Base-by-base conservation (phyloP, 2,113 vertebrate genomes). In the Xerus inauris region DNA sequence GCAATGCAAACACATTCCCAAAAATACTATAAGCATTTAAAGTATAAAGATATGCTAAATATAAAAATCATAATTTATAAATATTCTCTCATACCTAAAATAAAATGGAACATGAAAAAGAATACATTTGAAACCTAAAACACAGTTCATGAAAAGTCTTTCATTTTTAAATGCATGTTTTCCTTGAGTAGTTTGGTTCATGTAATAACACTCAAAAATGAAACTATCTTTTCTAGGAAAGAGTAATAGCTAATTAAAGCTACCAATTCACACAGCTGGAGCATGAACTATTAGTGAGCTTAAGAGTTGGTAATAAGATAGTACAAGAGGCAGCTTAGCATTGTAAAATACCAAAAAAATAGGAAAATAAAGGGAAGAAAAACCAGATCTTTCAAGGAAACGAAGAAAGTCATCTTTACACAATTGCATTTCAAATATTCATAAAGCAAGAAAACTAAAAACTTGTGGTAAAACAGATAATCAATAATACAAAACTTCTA, bases 171-270 rank as follows among this genome's bases (percentile, higher is more conserved):
- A 83, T 95, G 75, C 32, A 77, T 42, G 28, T 16, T 67, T 94
- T 76, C 6, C 54, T 94, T 89, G 77, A 94, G 62, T 30, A 75
- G 17, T 67, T 83, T 92, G 76, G 77, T 93, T 30, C 42, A 47
- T 47, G 42, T 90, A 90, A 90, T 83, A 87, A 83, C 30, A 82
- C 26, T 87, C 88, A 65, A 76, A 95, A 94, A 45, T 80, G 76
- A 90, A 96, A 85, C 26, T 47, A 20, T 90, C 32, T 94, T 93
- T 93, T 65, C 77, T 93, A 59, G 71, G 87, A 94, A 94, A 97
- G 84, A 96, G 65, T 94, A 95, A 95, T 94, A 96, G 88, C 94
- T 95, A 90, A 94, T 95, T 97, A 97, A 96, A 96, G 51, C 45
- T 92, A 90, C 88, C 71, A 94, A 77, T 81, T 97, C 85, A 96